phyloP scores from a whole-genome alignment of 1,140 invertebrate genomes.

The Ericerus pela region DNA sequence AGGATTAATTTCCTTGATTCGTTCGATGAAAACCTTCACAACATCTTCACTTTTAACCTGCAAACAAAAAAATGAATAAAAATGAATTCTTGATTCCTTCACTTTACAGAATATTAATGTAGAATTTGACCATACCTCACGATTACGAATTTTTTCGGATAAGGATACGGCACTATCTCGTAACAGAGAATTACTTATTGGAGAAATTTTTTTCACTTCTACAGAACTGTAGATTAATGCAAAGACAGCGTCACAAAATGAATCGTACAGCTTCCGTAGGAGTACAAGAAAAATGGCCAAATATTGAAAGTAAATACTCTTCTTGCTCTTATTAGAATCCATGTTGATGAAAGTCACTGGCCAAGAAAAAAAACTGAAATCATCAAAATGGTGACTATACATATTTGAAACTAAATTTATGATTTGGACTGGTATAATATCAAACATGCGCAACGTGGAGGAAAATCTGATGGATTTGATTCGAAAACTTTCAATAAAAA shows the following conservation, averaged over 20 bases:
- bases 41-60: slow-evolving; percentile 48
- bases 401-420: no score
- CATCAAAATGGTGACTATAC: no score
- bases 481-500: no score
- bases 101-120: background rate
- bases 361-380: no score
- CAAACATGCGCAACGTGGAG: no score
- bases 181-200: slow-evolving; percentile 40
- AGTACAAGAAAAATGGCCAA: background rate
- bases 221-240: slow-evolving; percentile 26
- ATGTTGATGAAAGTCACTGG: no score
- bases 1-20: slow-evolving; percentile 64
- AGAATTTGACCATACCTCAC: slow-evolving; percentile 30
- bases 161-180: slow-evolving; percentile 46
- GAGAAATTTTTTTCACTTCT: slow-evolving; percentile 36
- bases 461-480: no score
- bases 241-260: slow-evolving; percentile 34
- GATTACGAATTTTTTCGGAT: slow-evolving; percentile 43
- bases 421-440: no score
- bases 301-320: background rate
- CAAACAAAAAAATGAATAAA: background rate
- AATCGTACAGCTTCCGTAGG: slow-evolving; percentile 28
- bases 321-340: no score
- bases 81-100: slow-evolving; percentile 8
- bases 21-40: slow-evolving; percentile 53